Conservation (phyloP, 2,797 vertebrate species). For the Danio albolineatus region DNA sequence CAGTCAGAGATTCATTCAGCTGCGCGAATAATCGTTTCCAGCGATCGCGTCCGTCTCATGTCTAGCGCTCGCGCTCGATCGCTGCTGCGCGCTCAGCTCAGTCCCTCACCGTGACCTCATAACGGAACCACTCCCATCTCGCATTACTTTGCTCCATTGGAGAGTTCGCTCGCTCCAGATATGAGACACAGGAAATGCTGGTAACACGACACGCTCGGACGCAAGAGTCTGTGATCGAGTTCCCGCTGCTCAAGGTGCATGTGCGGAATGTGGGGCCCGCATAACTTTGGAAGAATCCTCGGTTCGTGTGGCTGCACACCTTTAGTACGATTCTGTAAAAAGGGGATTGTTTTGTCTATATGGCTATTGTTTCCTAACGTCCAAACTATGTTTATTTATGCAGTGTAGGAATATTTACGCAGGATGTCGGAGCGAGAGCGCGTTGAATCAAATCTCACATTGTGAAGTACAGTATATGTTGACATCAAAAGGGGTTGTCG, state of each 20-base stretch:
- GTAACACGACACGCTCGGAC: constrained; percentile 49
- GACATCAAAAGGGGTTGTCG: not conserved
- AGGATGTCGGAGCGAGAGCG: not conserved
- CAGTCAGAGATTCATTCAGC: constrained; percentile 46
- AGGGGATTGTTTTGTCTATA: constrained; percentile 22
- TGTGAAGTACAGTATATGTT: not conserved
- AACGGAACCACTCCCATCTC: constrained; percentile 72
- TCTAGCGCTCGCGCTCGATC: constrained; percentile 50
- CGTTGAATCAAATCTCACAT: not conserved
- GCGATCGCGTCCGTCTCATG: constrained; percentile 60
- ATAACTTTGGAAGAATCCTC: constrained; percentile 27
- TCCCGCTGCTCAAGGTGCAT: constrained; percentile 54
- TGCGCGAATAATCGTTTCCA: constrained; percentile 62
- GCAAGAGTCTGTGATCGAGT: constrained; percentile 44
- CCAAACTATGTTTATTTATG: constrained; percentile 6
- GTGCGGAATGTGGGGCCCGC: constrained; percentile 60
- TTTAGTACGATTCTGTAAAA: not conserved
- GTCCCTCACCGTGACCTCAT: constrained; percentile 73
- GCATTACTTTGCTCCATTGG: constrained; percentile 66
- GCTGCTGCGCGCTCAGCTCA: constrained; percentile 56
- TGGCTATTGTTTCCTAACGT: not conserved
- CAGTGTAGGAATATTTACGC: not conserved
- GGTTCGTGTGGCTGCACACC: constrained; percentile 8
- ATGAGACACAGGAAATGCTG: constrained; percentile 68
- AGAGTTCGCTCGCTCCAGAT: constrained; percentile 64